Conservation (phyloP, 2,888 invertebrate species). For the Leptothorax acervorum region DNA sequence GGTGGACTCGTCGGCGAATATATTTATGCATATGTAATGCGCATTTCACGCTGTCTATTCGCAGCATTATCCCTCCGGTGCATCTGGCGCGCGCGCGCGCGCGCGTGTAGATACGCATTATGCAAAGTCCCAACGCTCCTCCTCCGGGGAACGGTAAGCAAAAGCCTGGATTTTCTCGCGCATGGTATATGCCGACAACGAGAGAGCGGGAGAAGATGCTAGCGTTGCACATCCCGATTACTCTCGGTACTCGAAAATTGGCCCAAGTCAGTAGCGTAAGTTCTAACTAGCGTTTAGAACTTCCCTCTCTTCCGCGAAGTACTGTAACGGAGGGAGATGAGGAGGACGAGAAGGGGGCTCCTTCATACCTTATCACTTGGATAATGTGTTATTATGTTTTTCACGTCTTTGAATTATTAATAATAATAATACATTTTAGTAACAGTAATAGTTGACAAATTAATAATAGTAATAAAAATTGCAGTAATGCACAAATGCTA, state of each 20-base stretch:
- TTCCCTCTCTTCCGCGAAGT: neutral
- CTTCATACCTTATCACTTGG: neutral
- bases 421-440: neutral
- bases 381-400: neutral
- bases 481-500: neutral
- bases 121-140: constrained; percentile 56
- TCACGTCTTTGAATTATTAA: neutral
- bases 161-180: constrained; percentile 64
- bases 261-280: constrained; percentile 20
- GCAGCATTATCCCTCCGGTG: constrained; percentile 62
- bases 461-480: neutral
- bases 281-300: constrained; percentile 36
- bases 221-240: constrained; percentile 34
- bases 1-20: constrained; percentile 34
- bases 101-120: constrained; percentile 58
- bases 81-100: constrained; percentile 30
- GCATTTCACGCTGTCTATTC: constrained; percentile 59
- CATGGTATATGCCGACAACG: constrained; percentile 22
- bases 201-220: neutral
- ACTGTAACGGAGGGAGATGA: neutral
- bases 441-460: neutral
- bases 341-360: neutral
- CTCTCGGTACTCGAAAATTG: constrained; percentile 37
- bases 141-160: constrained; percentile 64
- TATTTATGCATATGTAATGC: constrained; percentile 68